Evolutionary conservation across 2,888 invertebrate species (phyloP), one percentile per base, ranked within the genome.

Genomic region (Galerucella calmariensis): DNA sequence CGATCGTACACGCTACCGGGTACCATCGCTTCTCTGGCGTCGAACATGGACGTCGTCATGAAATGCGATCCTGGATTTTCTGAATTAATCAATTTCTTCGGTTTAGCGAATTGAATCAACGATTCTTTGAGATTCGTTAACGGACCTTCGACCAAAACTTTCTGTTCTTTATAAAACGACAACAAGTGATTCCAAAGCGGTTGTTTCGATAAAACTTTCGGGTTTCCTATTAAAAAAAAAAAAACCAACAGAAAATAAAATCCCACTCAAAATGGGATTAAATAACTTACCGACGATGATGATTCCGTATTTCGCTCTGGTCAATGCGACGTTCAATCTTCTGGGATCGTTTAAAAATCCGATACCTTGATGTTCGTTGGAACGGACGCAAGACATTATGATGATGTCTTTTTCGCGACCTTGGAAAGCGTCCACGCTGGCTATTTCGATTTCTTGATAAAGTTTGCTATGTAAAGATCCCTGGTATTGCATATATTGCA

Each of bases 201-300:
- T 89, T 99, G 99, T 88, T 98, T 98, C 9, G 98, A 97, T 3
- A 99, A 90, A 16, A 99, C 98, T 88, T 99, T 99, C 0, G 99
- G 99, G 88, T 99, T 99, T 11, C 79, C 77, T 77, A 20, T 20
- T 63, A 65, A n/a, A n/a, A 53, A 73, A 68, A 46, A 27, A 41
- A 56, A 62, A 65, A 12, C 0, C 12, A 35, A 9, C 20, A 27
- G 11, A 41, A 14, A 62, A 62, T 14, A 44, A 41, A 69, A 14
- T 20, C 14, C 16, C 14, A 58, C n/a, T 11, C n/a, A 10, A 58
- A 69, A 69, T 16, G 5, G 51, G 58, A 20, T 11, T 4, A 97
- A 98, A 99, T 0, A 98, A 98, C 88, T 99, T 99, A 69, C 99
- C 99, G 70, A 99, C 97, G 78, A 99, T 97, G 79, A 99, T 98